phyloP scores from a whole-genome alignment of 2,113 vertebrate genomes.

The Notarius lentiginosus region DNA sequence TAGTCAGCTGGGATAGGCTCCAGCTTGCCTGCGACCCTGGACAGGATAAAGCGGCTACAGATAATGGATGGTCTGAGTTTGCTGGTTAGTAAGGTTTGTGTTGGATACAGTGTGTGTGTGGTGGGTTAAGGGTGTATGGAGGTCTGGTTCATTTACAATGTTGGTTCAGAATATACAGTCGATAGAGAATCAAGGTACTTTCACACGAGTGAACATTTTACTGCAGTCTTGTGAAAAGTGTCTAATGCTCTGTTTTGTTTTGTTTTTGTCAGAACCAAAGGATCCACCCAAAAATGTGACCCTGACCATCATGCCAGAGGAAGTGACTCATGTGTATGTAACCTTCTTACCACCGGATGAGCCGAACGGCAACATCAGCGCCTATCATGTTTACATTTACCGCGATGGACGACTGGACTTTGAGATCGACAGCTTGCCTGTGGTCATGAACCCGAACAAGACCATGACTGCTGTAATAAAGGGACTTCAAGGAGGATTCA shows the following conservation, averaged over 20 bases:
- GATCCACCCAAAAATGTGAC: slow-evolving; percentile 90
- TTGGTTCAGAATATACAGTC: background rate
- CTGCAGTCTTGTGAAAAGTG: background rate
- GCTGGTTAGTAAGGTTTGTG: background rate
- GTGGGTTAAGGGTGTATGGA: background rate
- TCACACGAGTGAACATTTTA: background rate
- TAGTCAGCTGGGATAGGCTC: no score
- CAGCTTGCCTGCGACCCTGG: no score
- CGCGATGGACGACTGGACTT: slow-evolving; percentile 76
- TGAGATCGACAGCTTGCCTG: slow-evolving; percentile 76
- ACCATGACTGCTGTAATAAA: slow-evolving; percentile 82
- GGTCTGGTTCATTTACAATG: background rate
- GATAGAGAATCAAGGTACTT: background rate
- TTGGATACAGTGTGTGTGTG: background rate
- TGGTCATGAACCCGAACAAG: slow-evolving; percentile 76
- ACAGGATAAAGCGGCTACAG: no score
- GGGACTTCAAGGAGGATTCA: slow-evolving; percentile 90
- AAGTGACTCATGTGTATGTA: slow-evolving; percentile 86
- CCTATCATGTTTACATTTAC: slow-evolving; percentile 84
- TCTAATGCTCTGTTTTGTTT: background rate
- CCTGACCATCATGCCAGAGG: slow-evolving; percentile 82
- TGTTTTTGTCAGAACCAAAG: slow-evolving; percentile 80
- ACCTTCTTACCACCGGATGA: slow-evolving; percentile 88
- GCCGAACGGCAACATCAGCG: slow-evolving; percentile 89
- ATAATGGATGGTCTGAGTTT: background rate